Base-by-base conservation (phyloP, 2,888 invertebrate genomes). In the Ochropleura plecta region DNA sequence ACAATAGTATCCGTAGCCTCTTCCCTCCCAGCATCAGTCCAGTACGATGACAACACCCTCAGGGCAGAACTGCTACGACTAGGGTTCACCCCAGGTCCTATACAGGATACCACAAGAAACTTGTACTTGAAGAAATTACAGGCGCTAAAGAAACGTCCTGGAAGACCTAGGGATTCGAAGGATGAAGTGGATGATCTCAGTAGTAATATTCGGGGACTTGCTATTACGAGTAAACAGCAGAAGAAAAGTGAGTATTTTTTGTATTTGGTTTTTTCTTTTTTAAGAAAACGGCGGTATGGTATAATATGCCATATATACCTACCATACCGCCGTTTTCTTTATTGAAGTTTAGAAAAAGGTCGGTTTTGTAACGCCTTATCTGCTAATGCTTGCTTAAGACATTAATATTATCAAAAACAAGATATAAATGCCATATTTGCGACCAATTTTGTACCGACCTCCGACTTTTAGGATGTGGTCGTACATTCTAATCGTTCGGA, bases 21-120 rank as follows among this genome's bases (percentile, higher is more conserved):
- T 0, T 97, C 97, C 0, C 93, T 97, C 0, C 97, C 97, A 0
- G 90, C 97, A 0, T 97, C 97, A 0, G 92, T 97, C 44, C 97
- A 97, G 83, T 98, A 97, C 84, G 98, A 98, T 87, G 97, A 98
- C 20, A 97, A 97, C 80, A 96, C 97, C 0, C 92, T 98, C 4
- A 94, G 98, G 64, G 95, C 96, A 0, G 98, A 98, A 88, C 93
- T 99, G 55, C 96, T 97, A 0, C 92, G 94, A 10, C 95, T 97
- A 30, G 98, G 98, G 0, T 97, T 98, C 84, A 96, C 95, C 14
- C 98, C 98, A 0, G 99, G 99, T 0, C 99, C 99, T 5, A 98
- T 99, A 85, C 98, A 98, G 2, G 95, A 97, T 18, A 97, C 97
- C 4, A 99, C 99, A 0, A 98, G 98, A 85, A 97, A 97, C 1